A percentile compares a stretch with the other conserved stretches of the same genome.
These are phyloP conservation scores for Ophion slaviceki DNA, from an alignment of 2,888 invertebrate species.

Conservation along the genomic window DNA sequence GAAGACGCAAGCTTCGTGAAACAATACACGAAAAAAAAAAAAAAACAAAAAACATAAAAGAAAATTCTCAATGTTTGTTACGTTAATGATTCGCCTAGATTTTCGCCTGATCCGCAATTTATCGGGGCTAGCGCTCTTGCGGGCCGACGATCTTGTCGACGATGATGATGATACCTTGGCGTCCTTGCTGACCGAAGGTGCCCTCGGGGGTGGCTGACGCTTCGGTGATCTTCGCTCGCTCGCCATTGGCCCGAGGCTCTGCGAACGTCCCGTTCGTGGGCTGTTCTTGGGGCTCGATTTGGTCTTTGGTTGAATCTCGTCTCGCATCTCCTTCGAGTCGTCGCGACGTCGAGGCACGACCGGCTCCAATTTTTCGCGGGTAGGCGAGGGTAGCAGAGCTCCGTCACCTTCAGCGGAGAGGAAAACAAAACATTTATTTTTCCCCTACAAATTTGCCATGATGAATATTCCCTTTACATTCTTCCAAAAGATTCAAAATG, in stretches of 20 bases:
- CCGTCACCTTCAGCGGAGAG: conserved; percentile 85
- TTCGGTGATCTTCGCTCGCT: conserved; percentile 91
- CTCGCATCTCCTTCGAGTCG: conserved; percentile 83
- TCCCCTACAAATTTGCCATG: not conserved
- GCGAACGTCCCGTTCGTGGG: conserved; percentile 87
- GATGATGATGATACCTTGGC: conserved; percentile 75
- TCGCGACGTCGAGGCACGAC: conserved; percentile 86
- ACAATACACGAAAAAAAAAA: conserved; percentile 21
- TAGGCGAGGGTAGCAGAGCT: conserved; percentile 88
- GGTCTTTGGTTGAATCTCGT: conserved; percentile 79
- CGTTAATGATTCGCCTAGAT: conserved; percentile 63
- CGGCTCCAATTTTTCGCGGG: conserved; percentile 89
- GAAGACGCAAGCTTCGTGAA: conserved; percentile 1
- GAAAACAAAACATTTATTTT: not conserved
- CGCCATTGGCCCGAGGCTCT: conserved; percentile 88
- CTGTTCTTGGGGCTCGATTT: conserved; percentile 87
- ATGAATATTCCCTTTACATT: not conserved
- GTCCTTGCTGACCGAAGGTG: conserved; percentile 80
- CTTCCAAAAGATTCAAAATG: too few species aligned
- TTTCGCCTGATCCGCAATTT: conserved; percentile 62
- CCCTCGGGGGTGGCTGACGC: conserved; percentile 87
- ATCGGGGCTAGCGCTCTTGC: conserved; percentile 59
- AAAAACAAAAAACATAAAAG: conserved; percentile 10
- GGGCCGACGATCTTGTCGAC: conserved; percentile 45
- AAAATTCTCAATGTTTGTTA: conserved; percentile 46